Evolutionary conservation across 2,888 invertebrate species (phyloP).

Genomic region (Pseudococcus viburni): DNA sequence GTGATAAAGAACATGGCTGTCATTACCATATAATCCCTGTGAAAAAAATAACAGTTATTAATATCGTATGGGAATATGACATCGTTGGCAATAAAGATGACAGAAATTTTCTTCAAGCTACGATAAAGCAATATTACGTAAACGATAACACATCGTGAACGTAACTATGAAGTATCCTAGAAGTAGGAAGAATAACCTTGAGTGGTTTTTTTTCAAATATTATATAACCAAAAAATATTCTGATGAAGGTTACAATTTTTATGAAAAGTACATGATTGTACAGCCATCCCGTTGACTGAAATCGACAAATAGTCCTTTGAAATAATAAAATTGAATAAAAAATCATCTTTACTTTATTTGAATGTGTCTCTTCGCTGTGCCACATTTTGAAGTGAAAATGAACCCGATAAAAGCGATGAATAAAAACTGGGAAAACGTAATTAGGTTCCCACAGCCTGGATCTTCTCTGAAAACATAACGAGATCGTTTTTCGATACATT

Average conservation of each 20-base stretch:
- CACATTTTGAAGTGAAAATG: conserved; percentile 86
- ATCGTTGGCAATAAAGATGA: background rate
- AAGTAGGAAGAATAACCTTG: conserved; percentile 21
- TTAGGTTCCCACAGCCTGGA: conserved; percentile 92
- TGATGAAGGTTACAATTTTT: too few species aligned
- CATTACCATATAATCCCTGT: conserved; percentile 82
- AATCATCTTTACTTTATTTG: conserved; percentile 76
- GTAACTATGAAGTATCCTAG: background rate
- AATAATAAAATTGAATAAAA: background rate
- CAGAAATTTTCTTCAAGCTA: background rate
- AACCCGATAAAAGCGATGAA: conserved; percentile 93
- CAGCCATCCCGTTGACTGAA: too few species aligned
- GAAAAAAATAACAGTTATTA: conserved; percentile 67
- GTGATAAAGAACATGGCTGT: conserved; percentile 92
- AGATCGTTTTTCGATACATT: conserved; percentile 21
- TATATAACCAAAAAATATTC: background rate
- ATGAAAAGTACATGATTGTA: too few species aligned
- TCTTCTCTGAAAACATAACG: conserved; percentile 78
- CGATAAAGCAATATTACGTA: conserved; percentile 14
- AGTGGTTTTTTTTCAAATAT: background rate
- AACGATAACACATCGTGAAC: background rate
- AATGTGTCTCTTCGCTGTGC: conserved; percentile 82
- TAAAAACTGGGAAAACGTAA: conserved; percentile 95
- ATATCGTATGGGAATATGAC: background rate
- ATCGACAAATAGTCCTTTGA: too few species aligned